phyloP scores from a whole-genome alignment of 1,140 invertebrate genomes.

The Globodera rostochiensis region DNA sequence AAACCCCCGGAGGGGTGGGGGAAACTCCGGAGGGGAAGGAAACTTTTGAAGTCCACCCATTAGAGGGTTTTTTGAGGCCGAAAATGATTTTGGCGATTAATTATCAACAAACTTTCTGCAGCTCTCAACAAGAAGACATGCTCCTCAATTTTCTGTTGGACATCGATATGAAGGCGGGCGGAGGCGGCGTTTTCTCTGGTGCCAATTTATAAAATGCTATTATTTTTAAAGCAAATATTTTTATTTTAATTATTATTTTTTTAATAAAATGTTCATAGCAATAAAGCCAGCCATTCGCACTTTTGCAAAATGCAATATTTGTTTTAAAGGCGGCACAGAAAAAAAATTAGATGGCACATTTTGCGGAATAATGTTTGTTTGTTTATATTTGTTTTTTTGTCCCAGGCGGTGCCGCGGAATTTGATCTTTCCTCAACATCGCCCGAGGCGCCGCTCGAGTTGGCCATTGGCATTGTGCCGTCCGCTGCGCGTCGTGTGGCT shows the following conservation, averaged over 20 bases:
- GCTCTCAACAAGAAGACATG: slow-evolving; percentile 57
- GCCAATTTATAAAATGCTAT: not conserved
- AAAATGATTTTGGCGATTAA: not conserved
- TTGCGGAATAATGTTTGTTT: no score
- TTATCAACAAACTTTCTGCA: slow-evolving; percentile 25
- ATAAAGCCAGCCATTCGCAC: slow-evolving; percentile 3
- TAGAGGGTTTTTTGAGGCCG: no score
- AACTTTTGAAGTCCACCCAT: no score
- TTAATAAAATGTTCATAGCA: not conserved
- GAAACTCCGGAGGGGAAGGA: no score
- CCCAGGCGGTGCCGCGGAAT: not conserved
- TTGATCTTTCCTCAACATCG: not conserved
- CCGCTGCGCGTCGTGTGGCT: not conserved
- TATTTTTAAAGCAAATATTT: not conserved
- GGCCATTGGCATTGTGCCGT: slow-evolving; percentile 22
- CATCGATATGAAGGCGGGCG: slow-evolving; percentile 44
- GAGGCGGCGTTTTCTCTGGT: slow-evolving; percentile 23
- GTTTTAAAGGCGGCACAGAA: no score
- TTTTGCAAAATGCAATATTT: slow-evolving; percentile 9
- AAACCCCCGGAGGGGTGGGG: no score
- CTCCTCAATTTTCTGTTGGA: slow-evolving; percentile 58
- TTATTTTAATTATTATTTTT: no score
- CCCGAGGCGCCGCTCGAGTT: slow-evolving; percentile 17
- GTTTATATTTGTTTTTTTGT: not conserved
- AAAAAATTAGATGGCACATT: not conserved